Percentiles rank a stretch among this genome's conserved stretches.
phyloP scores from a whole-genome alignment of 2,113 vertebrate species.

The Ranitomeya variabilis region DNA sequence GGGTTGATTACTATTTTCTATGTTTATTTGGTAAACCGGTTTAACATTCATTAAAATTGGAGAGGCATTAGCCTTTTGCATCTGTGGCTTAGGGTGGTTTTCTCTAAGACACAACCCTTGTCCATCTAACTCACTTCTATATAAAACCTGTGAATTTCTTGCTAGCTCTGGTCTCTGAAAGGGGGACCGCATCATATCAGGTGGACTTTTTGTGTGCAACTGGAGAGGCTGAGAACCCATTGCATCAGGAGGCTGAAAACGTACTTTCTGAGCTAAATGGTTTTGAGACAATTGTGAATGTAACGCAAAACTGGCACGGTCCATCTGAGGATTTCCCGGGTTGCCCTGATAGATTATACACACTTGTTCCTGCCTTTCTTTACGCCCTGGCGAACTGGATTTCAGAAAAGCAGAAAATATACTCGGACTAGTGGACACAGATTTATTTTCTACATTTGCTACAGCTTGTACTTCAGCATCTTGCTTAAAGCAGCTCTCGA shows the following conservation, averaged over 20 bases:
- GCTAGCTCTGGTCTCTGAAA: slow-evolving; percentile 41
- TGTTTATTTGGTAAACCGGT: slow-evolving; percentile 73
- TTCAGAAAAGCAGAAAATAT: slow-evolving; percentile 74
- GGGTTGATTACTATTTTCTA: slow-evolving; percentile 62
- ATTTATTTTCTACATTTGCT: slow-evolving; percentile 77
- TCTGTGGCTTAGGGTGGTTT: background rate
- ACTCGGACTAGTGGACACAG: slow-evolving; percentile 88
- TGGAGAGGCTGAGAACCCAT: slow-evolving; percentile 47
- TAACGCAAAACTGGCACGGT: slow-evolving; percentile 43
- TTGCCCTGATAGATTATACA: slow-evolving; percentile 69
- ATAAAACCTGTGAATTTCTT: slow-evolving; percentile 1
- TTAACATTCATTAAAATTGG: slow-evolving; percentile 61
- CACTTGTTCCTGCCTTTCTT: slow-evolving; percentile 74
- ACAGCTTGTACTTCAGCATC: slow-evolving; percentile 93
- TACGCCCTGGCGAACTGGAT: slow-evolving; percentile 60
- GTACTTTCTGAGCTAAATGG: slow-evolving; percentile 47
- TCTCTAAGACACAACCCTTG: background rate
- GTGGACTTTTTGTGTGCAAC: slow-evolving; percentile 20
- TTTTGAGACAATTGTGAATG: background rate
- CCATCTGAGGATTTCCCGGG: slow-evolving; percentile 53
- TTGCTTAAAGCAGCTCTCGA: slow-evolving; percentile 64
- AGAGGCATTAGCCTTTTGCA: background rate
- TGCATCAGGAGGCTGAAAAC: slow-evolving; percentile 64
- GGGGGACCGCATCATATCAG: slow-evolving; percentile 12
- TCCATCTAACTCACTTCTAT: slow-evolving; percentile 30